phyloP scores from a whole-genome alignment of 2,888 invertebrate species.

The Drosophila recens region DNA sequence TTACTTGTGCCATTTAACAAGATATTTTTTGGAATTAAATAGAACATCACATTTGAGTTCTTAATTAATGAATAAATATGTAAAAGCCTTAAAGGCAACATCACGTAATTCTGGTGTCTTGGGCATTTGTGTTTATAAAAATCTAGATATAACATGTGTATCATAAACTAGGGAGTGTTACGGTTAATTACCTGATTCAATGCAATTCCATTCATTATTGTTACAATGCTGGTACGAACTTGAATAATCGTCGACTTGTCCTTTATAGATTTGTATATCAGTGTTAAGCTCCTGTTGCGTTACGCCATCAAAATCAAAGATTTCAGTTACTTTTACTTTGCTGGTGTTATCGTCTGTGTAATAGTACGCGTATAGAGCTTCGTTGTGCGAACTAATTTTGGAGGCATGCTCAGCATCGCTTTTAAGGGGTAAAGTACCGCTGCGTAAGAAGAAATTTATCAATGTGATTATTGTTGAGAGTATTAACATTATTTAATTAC shows the following conservation, averaged over 20 bases:
- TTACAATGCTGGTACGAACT: slow-evolving; percentile 83
- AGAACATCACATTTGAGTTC: neutral
- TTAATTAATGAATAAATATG: neutral
- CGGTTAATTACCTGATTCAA: slow-evolving; percentile 83
- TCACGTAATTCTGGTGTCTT: slow-evolving; percentile 80
- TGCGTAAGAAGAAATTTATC: slow-evolving; percentile 29
- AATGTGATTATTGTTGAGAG: neutral
- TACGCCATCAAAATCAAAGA: slow-evolving; percentile 89
- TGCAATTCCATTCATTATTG: slow-evolving; percentile 84
- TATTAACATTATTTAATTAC: slow-evolving; percentile 49
- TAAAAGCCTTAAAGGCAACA: slow-evolving; percentile 78
- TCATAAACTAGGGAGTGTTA: slow-evolving; percentile 9
- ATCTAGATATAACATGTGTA: slow-evolving; percentile 22
- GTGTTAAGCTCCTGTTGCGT: slow-evolving; percentile 88
- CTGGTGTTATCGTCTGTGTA: slow-evolving; percentile 93
- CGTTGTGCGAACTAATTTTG: slow-evolving; percentile 93
- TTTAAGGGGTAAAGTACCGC: slow-evolving; percentile 83
- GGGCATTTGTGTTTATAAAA: slow-evolving; percentile 84
- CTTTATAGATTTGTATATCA: slow-evolving; percentile 81
- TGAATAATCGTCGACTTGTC: slow-evolving; percentile 82
- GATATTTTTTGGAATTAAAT: neutral
- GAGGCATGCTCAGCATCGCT: slow-evolving; percentile 85
- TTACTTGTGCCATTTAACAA: neutral
- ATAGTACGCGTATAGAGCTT: slow-evolving; percentile 94
- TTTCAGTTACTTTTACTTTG: slow-evolving; percentile 95